Conservation (phyloP, 2,888 invertebrate species). For the Lepidochrysops patricia region DNA sequence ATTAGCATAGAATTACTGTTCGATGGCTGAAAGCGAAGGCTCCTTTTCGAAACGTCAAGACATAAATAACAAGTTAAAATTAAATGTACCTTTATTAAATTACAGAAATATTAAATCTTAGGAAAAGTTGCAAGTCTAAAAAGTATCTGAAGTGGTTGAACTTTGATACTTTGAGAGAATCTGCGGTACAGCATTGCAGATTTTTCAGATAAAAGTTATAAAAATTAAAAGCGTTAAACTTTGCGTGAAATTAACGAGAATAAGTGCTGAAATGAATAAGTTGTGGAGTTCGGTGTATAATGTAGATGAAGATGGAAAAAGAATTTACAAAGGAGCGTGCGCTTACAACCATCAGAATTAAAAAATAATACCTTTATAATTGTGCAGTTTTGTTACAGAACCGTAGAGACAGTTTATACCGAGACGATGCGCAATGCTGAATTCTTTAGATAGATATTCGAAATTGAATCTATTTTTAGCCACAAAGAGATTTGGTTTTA, state of each 20-base stretch:
- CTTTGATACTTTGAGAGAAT: not conserved
- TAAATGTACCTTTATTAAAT: too few relatives aligned
- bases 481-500: too few relatives aligned
- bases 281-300: slow-evolving; percentile 18
- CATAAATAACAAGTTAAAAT: too few relatives aligned
- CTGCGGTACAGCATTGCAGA: not conserved
- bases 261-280: slow-evolving; percentile 3
- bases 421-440: too few relatives aligned
- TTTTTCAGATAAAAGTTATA: not conserved
- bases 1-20: slow-evolving; percentile 75
- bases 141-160: not conserved
- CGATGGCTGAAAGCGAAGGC: slow-evolving; percentile 64
- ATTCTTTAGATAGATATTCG: too few relatives aligned
- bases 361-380: slow-evolving; percentile 18
- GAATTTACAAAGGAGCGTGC: slow-evolving; percentile 63
- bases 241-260: not conserved
- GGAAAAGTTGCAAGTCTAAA: too few relatives aligned
- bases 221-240: slow-evolving; percentile 4
- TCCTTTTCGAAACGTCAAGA: too few relatives aligned
- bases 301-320: slow-evolving; percentile 21
- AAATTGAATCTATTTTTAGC: too few relatives aligned
- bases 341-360: slow-evolving; percentile 62
- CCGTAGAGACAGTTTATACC: not conserved
- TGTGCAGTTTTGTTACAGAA: not conserved
- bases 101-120: too few relatives aligned